Base-by-base conservation (phyloP, 2,797 vertebrate species). In the Platyrinchus mystaceus region DNA sequence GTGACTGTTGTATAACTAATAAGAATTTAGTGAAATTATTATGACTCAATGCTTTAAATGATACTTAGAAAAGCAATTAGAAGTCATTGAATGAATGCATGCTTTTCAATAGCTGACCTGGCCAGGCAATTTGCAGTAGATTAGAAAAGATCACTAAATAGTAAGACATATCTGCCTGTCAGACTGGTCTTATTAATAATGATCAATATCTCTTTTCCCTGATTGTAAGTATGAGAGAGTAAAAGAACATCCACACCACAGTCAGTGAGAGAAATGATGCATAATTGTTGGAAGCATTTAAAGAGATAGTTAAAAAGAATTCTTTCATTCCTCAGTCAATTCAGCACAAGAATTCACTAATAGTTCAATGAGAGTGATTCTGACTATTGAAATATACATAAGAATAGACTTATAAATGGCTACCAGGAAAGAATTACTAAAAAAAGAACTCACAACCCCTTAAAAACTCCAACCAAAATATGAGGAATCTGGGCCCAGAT, bases 41-140 rank as follows among this genome's bases (percentile, higher is more conserved):
- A 69, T 69, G 50, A 74, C 23, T n/a, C 19, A 67, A 34, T 81
- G 27, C 24, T 67, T 92, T 36, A 90, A 78, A 68, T 63, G 17
- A 58, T 47, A 59, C 28, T 88, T 81, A 34, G 30, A 64, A 88
- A 95, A 89, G 43, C 39, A 95, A 92, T 91, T 81, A 93, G 49
- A 84, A 90, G n/a, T 27, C 26, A 37, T 47, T 84, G 69, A 91
- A 81, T 44, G 30, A 81, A 67, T 56, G 12, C 10, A 32, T 44
- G 22, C 17, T 56, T 34, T 84, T 93, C 28, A 76, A n/a, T 76
- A 78, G 32, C 34, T 90, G 63, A 50, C 52, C 55, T 63, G 39
- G 28, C 10, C 32, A 12, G 30, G 63, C 28, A 86, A 84, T 90
- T 82, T 67, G 46, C 84, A 82, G 74, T 73, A 81, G 39, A 71